These are phyloP conservation scores for Orchesellides sinensis DNA, from an alignment of 2,888 invertebrate species.

Conservation along the genomic window DNA sequence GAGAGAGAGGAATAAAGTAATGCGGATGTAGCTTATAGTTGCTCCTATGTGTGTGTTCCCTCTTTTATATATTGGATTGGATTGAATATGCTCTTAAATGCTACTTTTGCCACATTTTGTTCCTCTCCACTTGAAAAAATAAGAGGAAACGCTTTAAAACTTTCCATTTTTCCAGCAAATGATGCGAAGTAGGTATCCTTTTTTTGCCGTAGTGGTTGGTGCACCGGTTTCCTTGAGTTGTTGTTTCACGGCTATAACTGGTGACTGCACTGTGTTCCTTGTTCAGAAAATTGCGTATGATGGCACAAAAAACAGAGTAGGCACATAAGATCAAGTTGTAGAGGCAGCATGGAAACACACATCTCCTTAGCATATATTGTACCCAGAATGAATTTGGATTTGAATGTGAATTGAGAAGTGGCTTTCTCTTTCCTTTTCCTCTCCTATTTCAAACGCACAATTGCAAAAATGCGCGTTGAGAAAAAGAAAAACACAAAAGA, in stretches of 20 bases:
- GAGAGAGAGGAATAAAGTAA: neutral
- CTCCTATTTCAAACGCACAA: constrained; percentile 23
- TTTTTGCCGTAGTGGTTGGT: neutral
- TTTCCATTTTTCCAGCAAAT: constrained; percentile 52
- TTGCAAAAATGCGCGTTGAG: constrained; percentile 33
- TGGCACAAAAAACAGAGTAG: constrained; percentile 28
- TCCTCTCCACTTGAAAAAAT: constrained; percentile 42
- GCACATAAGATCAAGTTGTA: constrained; percentile 17
- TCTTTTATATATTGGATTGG: constrained; percentile 20
- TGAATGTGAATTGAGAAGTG: constrained; percentile 31
- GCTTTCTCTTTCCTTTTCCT: constrained; percentile 23
- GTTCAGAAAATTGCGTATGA: constrained; percentile 28
- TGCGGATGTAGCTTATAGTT: constrained; percentile 23
- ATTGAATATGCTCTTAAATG: constrained; percentile 58
- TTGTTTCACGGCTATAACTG: neutral
- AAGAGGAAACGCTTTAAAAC: constrained; percentile 37
- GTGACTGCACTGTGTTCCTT: too few species aligned
- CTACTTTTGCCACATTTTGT: constrained; percentile 58
- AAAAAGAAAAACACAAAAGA: constrained; percentile 18
- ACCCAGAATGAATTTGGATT: too few species aligned
- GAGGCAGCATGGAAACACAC: too few species aligned
- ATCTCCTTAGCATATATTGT: constrained; percentile 38
- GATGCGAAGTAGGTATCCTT: constrained; percentile 25
- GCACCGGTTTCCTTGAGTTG: neutral
- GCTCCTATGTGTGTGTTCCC: neutral